Evolutionary conservation across 2,797 vertebrate species (phyloP), one percentile per base, ranked within the genome.

Genomic region (Halcyon smyrnensis): DNA sequence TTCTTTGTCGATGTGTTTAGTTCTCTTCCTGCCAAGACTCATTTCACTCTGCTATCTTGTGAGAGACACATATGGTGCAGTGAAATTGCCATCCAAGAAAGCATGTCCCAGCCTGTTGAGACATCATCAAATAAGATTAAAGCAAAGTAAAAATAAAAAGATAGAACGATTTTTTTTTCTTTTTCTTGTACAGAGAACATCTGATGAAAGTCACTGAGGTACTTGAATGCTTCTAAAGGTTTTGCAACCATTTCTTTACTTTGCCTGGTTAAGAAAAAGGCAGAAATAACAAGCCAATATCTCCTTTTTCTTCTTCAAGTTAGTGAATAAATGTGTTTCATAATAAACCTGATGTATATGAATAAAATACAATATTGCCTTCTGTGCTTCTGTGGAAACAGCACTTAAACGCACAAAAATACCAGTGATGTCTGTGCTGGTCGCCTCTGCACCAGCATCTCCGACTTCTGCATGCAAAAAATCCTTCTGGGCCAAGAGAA

Each of bases 71-170:
- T 99, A 99, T 99, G 99, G 99, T 98, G 99, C 98, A 97, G 98
- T 98, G 98, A 99, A 99, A 99, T 99, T 99, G 99, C 99, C 99
- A 99, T 99, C 99, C 99, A 98, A 97, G 98, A 98, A 99, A 99
- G 99, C 99, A 99, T 99, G 99, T 99, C 98, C 99, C 98, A 98
- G 99, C 99, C 99, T 99, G 99, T 99, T 99, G 99, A 99, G 99
- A 99, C 99, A 99, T 99, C 99, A 99, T 99, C 99, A 99, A 98
- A 99, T 98, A 98, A 99, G 99, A 99, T 99, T 99, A 99, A 99
- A 99, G 99, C 99, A 98, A 98, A 98, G 98, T 98, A 98, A 98
- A 98, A 98, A 99, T 98, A 99, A 98, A 99, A 99, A 99, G 97
- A 99, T 98, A 99, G 99, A 99, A 99, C 34, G 53, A 94, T 98